Conservation (phyloP, 2,113 vertebrate genomes). For the Nycticryphes semicollaris region DNA sequence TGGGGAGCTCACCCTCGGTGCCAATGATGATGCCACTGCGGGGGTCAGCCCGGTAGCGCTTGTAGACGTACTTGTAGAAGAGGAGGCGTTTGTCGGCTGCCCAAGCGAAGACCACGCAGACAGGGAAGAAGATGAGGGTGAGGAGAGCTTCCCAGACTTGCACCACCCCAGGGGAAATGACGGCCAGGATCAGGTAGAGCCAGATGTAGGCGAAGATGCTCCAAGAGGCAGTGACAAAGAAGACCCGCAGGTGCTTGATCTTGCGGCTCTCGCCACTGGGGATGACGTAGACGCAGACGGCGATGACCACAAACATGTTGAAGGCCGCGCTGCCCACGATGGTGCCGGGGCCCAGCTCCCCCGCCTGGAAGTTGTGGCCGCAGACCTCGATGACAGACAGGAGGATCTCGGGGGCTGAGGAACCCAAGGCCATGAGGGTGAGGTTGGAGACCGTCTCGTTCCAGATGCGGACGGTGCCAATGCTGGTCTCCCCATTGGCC, state of each 20-base stretch:
- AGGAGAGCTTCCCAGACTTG: constrained; percentile 95
- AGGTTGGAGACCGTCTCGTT: constrained; percentile 97
- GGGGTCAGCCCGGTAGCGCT: constrained; percentile 92
- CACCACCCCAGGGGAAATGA: constrained; percentile 89
- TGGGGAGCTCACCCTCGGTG: constrained; percentile 88
- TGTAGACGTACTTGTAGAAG: constrained; percentile 97
- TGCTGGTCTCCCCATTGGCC: constrained; percentile 91
- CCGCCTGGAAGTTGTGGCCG: constrained; percentile 87
- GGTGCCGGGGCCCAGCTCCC: constrained; percentile 89
- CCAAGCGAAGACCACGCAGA: constrained; percentile 94
- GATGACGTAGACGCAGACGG: constrained; percentile 90
- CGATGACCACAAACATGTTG: constrained; percentile 98
- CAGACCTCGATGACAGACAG: constrained; percentile 95
- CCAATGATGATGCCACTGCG: constrained; percentile 93
- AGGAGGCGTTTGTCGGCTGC: constrained; percentile 93
- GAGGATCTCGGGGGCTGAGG: constrained; percentile 93
- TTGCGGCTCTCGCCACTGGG: constrained; percentile 85
- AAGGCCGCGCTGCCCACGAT: constrained; percentile 96
- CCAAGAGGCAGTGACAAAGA: constrained; percentile 97
- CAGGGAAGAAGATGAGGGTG: constrained; percentile 90
- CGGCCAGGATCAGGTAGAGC: constrained; percentile 93
- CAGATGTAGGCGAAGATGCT: constrained; percentile 98
- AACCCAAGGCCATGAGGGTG: constrained; percentile 92
- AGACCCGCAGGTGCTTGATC: constrained; percentile 95
- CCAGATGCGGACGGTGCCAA: constrained; percentile 95